Base-by-base conservation (phyloP, 1,140 invertebrate species). In the Zaprionus africanus region DNA sequence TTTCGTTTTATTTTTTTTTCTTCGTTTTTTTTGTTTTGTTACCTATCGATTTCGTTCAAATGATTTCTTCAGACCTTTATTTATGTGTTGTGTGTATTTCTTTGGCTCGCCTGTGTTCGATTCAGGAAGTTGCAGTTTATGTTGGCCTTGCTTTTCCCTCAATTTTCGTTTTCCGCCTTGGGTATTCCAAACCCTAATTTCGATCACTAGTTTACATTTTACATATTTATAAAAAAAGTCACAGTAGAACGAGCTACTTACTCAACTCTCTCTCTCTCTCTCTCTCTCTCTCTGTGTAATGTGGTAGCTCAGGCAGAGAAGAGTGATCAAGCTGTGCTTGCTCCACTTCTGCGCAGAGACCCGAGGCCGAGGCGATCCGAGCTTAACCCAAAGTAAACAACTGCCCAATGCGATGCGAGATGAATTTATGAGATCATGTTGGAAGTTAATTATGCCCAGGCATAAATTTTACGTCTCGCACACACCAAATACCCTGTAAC, bases 381-480 rank as follows among this genome's bases (percentile, higher is more conserved):
- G 62, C 60, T 60, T 68, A 66, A 51, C 54, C 19, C 60, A 61
- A 82, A 82, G 73, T 82, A 87, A 82, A 82, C 83, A 82, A 86
- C 67, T 78, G 63, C 59, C 54, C 53, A 43, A 74, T 34, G 43
- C 54, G 81, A 78, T 71, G 79, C 79, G 84, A 88, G 74, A 81
- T 78, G 84, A 88, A 88, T 87, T 88, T 87, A 87, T 87, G 84
- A 87, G 83, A 88, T 87, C 84, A 88, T 88, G 82, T 84, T 88
- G 73, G 81, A 81, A 81, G 84, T 78, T 87, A 88, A 87, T 88
- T 87, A 87, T 87, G 83, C 83, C 84, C 75, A 66, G 77, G 83
- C 83, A 86, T 87, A 86, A 82, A 87, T 86, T 86, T 86, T 70
- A 69, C 53, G 75, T 59, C 56, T 69, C 74, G 38, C 65, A 71